phyloP scores from a whole-genome alignment of 2,113 vertebrate species.

The Gulo gulo region DNA sequence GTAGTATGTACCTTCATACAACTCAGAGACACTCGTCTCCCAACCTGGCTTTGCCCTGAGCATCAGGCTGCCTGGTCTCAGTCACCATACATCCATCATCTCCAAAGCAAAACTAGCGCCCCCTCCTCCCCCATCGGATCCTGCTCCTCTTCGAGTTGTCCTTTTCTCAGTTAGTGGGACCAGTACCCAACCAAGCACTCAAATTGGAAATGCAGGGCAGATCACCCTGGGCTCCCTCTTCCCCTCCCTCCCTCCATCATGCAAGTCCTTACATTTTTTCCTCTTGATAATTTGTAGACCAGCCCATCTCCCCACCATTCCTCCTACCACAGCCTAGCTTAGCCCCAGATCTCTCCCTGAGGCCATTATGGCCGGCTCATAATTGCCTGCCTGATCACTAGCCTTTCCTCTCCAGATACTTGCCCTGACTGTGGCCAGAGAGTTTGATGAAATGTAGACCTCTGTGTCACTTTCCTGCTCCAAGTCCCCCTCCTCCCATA shows the following conservation, averaged over 20 bases:
- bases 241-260: neutral
- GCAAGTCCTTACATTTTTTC: neutral
- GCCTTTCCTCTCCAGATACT: neutral
- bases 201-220: neutral
- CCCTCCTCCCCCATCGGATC: neutral
- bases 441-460: neutral
- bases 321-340: neutral
- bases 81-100: neutral
- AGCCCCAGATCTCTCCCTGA: neutral
- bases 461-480: neutral
- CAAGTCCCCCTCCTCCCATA: neutral
- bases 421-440: neutral
- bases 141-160: neutral
- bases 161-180: neutral
- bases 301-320: rapidly evolving
- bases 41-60: neutral
- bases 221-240: neutral
- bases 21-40: neutral
- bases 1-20: neutral
- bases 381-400: neutral
- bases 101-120: neutral
- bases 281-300: neutral
- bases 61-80: neutral
- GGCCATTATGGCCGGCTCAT: neutral
- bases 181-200: neutral